Conservation (phyloP, 2,888 invertebrate species). For the Lymantria dispar region DNA sequence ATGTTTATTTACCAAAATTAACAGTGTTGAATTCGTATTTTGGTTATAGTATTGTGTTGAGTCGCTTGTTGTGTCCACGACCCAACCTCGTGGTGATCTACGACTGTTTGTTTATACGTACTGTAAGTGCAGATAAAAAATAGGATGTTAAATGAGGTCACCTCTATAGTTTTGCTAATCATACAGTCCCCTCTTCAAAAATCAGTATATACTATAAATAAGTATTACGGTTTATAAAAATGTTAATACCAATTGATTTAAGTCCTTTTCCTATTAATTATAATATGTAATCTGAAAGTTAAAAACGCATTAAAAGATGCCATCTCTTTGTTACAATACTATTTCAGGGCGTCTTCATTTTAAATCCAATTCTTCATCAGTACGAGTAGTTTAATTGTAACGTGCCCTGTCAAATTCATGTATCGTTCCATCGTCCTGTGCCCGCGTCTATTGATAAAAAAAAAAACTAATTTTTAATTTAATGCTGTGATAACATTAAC, state of each 20-base stretch:
- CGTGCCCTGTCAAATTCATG: conserved; percentile 65
- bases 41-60: conserved; percentile 50
- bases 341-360: conserved; percentile 50
- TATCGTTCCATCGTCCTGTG: conserved; percentile 58
- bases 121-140: not conserved
- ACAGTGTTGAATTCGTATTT: conserved; percentile 62
- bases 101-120: conserved; percentile 64
- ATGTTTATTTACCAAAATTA: conserved; percentile 78
- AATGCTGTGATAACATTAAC: conserved; percentile 79
- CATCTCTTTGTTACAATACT: conserved; percentile 29
- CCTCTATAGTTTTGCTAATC: not conserved
- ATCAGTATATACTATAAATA: no score
- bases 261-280: no score
- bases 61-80: conserved; percentile 41
- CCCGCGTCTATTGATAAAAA: conserved; percentile 41
- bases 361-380: not conserved
- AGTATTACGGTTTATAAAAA: no score
- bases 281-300: no score
- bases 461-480: conserved; percentile 63
- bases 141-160: not conserved
- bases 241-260: no score
- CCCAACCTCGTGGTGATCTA: conserved; percentile 38
- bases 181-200: no score
- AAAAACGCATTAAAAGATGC: no score
- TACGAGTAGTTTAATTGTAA: conserved; percentile 35